Base-by-base conservation (phyloP, 1,140 invertebrate genomes). In the Onthophagus taurus region DNA sequence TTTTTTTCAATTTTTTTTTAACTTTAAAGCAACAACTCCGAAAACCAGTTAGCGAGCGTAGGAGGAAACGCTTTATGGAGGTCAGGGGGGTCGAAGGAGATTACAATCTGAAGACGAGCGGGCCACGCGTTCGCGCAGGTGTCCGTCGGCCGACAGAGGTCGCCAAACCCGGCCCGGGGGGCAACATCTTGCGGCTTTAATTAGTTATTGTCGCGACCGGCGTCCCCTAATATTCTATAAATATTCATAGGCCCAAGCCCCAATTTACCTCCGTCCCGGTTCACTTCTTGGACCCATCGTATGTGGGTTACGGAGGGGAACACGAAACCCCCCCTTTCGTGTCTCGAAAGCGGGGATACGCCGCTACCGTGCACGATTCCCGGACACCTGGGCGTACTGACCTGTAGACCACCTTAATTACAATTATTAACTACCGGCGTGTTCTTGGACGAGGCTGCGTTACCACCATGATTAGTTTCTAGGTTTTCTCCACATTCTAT, bases 91-190 rank as follows among this genome's bases (percentile, higher is more conserved):
- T 54, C 52, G 49, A 41, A 44, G 45, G 30, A 47, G 54, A 55
- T 55, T 45, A 53, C 43, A 47, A 54, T 57, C 54, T 54, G 37
- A 46, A 52, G 47, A 49, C 44, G 42, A 31, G 53, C 44, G 42
- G 35, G 53, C 53, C 53, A 57, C 54, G 54, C 54, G 54, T 34
- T 37, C 42, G 44, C 46, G 53, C 54, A 56, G 54, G 54, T 57
- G 54, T 48, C 46, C 54, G 43, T 52, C 42, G 38, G 38, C 46
- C 34, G 36, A 13, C 17, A 33, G 43, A 46, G 47, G 47, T 52
- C 50, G 47, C 47, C 41, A 49, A 49, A 52, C 50, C 36, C 41
- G 23, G 17, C n/a, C n/a, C n/a, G n/a, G n/a, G n/a, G n/a, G 9
- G 31, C 45, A 31, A 47, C 45, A 47, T 47, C 21, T 47, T 47